Base-by-base conservation (phyloP, 2,888 invertebrate genomes). In the Charanyca ferruginea region DNA sequence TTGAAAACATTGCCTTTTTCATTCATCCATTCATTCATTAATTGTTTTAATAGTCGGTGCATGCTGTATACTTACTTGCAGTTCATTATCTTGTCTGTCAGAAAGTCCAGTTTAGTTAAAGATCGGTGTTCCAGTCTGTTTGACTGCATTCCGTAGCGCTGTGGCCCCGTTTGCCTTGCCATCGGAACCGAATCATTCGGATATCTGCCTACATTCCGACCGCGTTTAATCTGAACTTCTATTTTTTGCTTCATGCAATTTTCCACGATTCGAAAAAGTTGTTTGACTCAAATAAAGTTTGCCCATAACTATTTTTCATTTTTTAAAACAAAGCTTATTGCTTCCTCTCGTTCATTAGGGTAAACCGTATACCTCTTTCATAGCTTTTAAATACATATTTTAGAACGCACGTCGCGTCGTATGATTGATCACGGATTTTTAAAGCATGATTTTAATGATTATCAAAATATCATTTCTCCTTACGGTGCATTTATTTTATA, bases 121-220 rank as follows among this genome's bases (percentile, higher is more conserved):
- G 86, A 87, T 85, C 84, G 80, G 84, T 84, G 91, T 93, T 93
- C 93, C 91, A 93, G 88, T 93, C 93, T 93, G 91, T 88, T 94
- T 90, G 85, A 68, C 84, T 77, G 86, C 89, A 91, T 90, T 89
- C 91, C 89, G 84, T 81, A 67, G 70, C 71, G 85, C 83, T 72
- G 73, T 87, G 89, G 86, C 90, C 91, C 81, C 85, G 86, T 88
- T 91, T 80, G 74, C 81, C 69, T 85, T 77, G 71, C 77, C 78
- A 83, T 87, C 83, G 79, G 84, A 84, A 82, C 85, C 75, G 78
- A 86, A 88, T 84, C 78, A 84, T 89, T 91, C 80, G 84, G 86
- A 87, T 87, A 75, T 85, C 84, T 85, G 83, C 73, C 77, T 81
- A 76, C 73, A 83, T 83, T 83, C 78, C 80, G 65, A 60, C 77